Conservation (phyloP, 2,888 invertebrate genomes). For the Neoaliturus tenellus region DNA sequence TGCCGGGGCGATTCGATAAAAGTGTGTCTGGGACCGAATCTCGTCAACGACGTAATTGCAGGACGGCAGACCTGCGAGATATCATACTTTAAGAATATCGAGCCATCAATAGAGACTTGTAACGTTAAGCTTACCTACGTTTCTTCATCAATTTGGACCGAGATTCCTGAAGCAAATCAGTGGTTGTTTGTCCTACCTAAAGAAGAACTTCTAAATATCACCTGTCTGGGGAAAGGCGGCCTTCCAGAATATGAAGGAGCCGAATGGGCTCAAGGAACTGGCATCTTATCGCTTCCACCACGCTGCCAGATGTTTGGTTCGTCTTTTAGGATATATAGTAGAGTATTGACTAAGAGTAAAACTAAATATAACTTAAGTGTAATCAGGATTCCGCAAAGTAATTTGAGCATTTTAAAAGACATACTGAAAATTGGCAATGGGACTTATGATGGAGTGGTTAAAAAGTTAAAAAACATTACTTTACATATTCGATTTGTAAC, state of each 20-base stretch:
- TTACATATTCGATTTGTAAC: background rate
- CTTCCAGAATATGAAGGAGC: background rate
- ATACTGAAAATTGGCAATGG: too few relatives aligned
- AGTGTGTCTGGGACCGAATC: background rate
- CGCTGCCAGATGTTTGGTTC: background rate
- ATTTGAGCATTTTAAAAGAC: background rate
- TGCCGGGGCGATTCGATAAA: background rate
- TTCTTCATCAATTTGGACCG: conserved; percentile 11
- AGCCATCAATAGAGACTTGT: background rate
- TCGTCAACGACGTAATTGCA: background rate
- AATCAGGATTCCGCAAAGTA: background rate
- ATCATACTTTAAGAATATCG: background rate
- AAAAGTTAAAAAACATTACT: conserved; percentile 18
- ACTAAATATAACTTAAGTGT: background rate
- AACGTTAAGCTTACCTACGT: background rate
- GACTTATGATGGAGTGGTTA: background rate
- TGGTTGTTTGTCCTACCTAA: conserved; percentile 19
- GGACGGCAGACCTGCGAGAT: conserved; percentile 6
- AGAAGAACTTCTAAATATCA: background rate
- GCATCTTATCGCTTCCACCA: background rate
- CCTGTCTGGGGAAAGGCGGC: background rate
- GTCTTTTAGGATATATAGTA: background rate
- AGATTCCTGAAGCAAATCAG: background rate
- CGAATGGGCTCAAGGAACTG: conserved; percentile 4
- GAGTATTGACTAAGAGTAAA: background rate